A percentile compares a stretch with the other conserved stretches of the same genome.
These are phyloP conservation scores for Leptarthrus brevirostris DNA, from an alignment of 2,888 invertebrate species.

Conservation along the genomic window DNA sequence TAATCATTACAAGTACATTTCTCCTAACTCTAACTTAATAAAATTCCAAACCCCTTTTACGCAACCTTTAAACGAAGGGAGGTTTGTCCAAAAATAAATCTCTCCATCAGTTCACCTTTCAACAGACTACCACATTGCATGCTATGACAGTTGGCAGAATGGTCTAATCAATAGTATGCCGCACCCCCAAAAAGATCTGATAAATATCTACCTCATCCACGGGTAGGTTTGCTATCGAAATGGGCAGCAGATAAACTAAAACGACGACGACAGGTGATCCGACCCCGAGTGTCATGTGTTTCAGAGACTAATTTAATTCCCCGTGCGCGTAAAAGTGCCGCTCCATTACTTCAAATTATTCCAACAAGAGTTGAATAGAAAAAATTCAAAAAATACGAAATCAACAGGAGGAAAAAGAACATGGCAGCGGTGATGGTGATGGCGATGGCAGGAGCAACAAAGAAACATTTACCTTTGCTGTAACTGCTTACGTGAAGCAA, in stretches of 20 bases:
- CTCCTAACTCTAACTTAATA: too few relatives aligned
- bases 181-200: constrained; percentile 20
- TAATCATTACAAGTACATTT: too few relatives aligned
- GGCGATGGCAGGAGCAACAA: constrained; percentile 57
- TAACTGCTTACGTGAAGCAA: constrained; percentile 46
- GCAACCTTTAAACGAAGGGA: too few relatives aligned
- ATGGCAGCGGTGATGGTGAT: constrained; percentile 54
- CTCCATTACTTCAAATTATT: background rate
- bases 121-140: background rate
- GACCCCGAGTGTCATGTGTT: constrained; percentile 24
- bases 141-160: constrained; percentile 14
- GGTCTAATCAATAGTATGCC: constrained; percentile 17
- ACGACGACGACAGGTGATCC: constrained; percentile 39
- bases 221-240: constrained; percentile 25
- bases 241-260: background rate
- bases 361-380: background rate
- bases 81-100: too few relatives aligned
- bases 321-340: background rate
- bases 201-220: constrained; percentile 10
- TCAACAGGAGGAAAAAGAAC: background rate
- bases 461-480: constrained; percentile 57
- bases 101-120: background rate
- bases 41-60: too few relatives aligned
- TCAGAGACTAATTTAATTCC: constrained; percentile 42
- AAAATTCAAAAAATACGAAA: background rate